Conservation (phyloP, 2,797 vertebrate species). For the Champsocephalus gunnari region DNA sequence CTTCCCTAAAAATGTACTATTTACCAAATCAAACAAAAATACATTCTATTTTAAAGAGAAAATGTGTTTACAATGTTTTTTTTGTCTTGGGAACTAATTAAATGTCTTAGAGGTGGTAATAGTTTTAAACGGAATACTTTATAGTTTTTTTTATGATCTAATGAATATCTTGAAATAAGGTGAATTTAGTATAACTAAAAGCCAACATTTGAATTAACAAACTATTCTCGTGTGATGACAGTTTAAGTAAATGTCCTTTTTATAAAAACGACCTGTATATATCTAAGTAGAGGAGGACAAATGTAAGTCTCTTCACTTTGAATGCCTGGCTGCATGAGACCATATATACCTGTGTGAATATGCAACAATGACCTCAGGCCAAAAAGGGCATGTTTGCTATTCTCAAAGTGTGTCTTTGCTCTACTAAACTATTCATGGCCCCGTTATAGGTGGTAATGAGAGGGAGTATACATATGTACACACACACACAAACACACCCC, state of each 20-base stretch:
- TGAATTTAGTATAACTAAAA: background rate
- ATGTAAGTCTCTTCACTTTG: background rate
- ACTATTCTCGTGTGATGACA: background rate
- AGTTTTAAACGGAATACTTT: background rate
- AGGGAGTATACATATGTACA: slow-evolving; percentile 27
- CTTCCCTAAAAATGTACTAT: background rate
- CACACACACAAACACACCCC: slow-evolving; percentile 12
- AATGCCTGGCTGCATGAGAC: background rate
- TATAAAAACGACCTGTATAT: background rate
- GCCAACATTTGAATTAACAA: background rate
- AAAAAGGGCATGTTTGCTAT: slow-evolving; percentile 42
- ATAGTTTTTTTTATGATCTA: background rate
- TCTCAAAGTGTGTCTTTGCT: slow-evolving; percentile 29
- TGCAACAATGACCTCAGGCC: slow-evolving; percentile 14
- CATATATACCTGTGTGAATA: too few relatives aligned
- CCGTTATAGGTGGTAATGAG: slow-evolving; percentile 49
- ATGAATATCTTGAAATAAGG: background rate
- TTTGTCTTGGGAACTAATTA: background rate
- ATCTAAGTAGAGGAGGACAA: background rate
- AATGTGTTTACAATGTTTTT: too few relatives aligned
- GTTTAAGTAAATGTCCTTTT: background rate
- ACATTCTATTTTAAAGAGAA: too few relatives aligned
- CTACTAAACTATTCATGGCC: slow-evolving; percentile 55
- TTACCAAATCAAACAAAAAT: background rate
- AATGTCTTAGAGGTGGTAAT: background rate